Base-by-base conservation (phyloP, 2,797 vertebrate genomes). In the Scarus forsteni region DNA sequence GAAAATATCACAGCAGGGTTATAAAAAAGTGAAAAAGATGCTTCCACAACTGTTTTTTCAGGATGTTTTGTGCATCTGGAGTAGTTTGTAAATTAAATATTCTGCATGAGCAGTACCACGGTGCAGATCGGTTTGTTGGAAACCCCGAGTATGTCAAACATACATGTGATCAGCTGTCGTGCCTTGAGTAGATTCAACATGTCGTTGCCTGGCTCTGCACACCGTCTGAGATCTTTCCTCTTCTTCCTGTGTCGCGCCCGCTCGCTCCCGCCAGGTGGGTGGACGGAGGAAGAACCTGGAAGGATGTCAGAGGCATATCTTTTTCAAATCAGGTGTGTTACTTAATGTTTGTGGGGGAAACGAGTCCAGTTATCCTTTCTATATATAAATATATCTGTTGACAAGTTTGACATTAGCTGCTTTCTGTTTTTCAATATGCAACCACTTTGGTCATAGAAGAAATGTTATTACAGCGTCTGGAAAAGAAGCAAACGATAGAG, bases 181-280 rank as follows among this genome's bases (percentile, higher is more conserved):
- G 98, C 98, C 98, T 99, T 99, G 95, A 98, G 96, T 97, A 97
- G 96, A 96, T 96, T 95, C 95, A 96, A 96, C 95, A 95, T 96
- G 94, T 95, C 92, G 94, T 92, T 96, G 96, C 96, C 96, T 96
- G 96, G 96, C 95, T 96, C 96, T 95, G 96, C 95, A 94, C 95
- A 96, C 80, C 75, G 35, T 85, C 84, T 87, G 87, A 78, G 89
- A 75, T 84, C 75, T 49, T 75, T 77, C 79, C 63, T 77, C 75
- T 42, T 43, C 7, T 63, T 69, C 84, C 70, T 10, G 77, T 78
- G 70, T 60, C 42, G 19, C 36, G 65, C 43, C 65, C 11, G 34
- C 64, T 73, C 72, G 72, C 75, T 69, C 70, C 66, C 38, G 6
- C 40, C 55, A 46, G 56, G 36, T 12, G 58, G 70, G 60, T 57